Conservation (phyloP, 1,140 invertebrate genomes). For the Eumeta japonica region DNA sequence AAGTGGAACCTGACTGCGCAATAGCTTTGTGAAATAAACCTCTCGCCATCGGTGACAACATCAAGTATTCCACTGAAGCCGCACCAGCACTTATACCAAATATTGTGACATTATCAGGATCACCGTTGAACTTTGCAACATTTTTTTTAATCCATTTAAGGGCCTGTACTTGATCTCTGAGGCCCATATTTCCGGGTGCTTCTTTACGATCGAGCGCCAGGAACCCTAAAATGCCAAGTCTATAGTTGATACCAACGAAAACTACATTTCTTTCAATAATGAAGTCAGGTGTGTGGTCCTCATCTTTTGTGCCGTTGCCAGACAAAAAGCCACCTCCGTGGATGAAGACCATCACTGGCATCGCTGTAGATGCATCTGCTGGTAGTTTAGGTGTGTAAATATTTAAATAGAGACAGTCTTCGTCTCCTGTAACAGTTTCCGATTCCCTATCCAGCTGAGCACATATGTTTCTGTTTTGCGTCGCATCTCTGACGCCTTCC, state of each 20-base stretch:
- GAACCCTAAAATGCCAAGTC: conserved; percentile 60
- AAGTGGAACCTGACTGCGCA: conserved; percentile 58
- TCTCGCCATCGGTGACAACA: conserved; percentile 53
- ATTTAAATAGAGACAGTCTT: conserved; percentile 62
- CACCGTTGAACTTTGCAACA: conserved; percentile 61
- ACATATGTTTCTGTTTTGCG: conserved; percentile 39
- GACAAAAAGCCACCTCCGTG: conserved; percentile 63
- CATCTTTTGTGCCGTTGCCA: conserved; percentile 44
- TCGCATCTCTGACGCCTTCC: conserved; percentile 45
- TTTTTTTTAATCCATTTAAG: conserved; percentile 64
- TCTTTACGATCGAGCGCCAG: conserved; percentile 48
- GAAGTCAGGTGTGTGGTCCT: conserved; percentile 49
- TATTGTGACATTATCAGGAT: conserved; percentile 60
- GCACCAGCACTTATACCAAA: conserved; percentile 62
- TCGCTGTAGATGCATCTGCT: conserved; percentile 10
- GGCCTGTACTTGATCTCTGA: conserved; percentile 57
- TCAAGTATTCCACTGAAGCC: conserved; percentile 58
- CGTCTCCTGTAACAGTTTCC: conserved; percentile 50
- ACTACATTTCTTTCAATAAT: conserved; percentile 60
- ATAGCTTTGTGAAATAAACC: conserved; percentile 63
- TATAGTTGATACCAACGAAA: conserved; percentile 60
- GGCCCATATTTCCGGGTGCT: conserved; percentile 58
- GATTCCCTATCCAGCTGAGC: conserved; percentile 40
- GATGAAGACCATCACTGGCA: conserved; percentile 65
- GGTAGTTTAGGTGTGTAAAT: conserved; percentile 55